Percentiles rank a stretch among this genome's conserved stretches.
These are phyloP conservation scores for Condylura cristata DNA, from an alignment of 2,113 vertebrate genomes.

Conservation along the genomic window DNA sequence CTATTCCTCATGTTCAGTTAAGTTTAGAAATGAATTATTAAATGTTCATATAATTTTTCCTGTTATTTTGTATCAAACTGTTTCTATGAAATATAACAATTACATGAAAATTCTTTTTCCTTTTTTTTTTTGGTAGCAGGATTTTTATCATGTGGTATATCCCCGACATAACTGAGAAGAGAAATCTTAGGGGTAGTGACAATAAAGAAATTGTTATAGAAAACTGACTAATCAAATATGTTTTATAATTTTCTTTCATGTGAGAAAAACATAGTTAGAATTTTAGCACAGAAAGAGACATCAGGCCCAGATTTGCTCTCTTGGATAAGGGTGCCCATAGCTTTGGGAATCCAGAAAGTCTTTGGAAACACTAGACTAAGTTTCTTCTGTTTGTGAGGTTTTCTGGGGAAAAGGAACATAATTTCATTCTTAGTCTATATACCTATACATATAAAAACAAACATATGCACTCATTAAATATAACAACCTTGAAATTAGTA, in stretches of 20 bases:
- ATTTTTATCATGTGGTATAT: background rate
- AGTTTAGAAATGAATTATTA: constrained; percentile 13
- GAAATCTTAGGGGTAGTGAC: background rate
- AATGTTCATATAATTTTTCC: background rate
- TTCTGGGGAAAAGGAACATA: background rate
- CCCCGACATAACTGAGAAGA: constrained; percentile 2
- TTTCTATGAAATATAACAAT: background rate
- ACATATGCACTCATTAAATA: background rate
- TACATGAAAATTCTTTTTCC: background rate
- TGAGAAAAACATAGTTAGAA: constrained; percentile 7
- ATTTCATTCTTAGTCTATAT: background rate
- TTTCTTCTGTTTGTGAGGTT: constrained; percentile 1
- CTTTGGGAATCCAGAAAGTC: background rate
- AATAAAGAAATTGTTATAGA: constrained; percentile 13
- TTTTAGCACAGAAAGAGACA: background rate
- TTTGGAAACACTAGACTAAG: background rate
- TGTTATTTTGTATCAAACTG: background rate
- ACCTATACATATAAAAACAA: background rate
- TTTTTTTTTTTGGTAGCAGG: background rate
- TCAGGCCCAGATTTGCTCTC: background rate
- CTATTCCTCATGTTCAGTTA: background rate
- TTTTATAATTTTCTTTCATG: constrained; percentile 26
- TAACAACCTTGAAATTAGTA: background rate
- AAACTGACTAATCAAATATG: background rate
- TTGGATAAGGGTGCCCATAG: background rate